Base-by-base conservation (phyloP, 2,888 invertebrate genomes). In the Amphipoea oculea region DNA sequence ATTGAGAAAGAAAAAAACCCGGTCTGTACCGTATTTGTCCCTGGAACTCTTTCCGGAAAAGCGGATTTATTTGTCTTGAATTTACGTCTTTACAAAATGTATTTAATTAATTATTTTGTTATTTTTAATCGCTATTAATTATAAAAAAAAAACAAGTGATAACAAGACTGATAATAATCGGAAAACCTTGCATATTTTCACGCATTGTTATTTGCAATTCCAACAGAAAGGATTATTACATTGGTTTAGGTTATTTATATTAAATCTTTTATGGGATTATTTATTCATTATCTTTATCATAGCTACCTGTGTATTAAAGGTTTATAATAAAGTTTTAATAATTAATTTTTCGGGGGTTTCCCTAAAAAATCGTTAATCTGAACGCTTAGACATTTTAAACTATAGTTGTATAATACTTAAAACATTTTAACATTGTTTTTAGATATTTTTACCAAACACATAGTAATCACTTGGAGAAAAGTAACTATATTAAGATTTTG, bases 161-260 rank as follows among this genome's bases (percentile, higher is more conserved):
- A 73, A 42, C 2, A 2, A 45, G 5, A 0, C 42, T 51, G 29
- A 2, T 83, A 63, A 68, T 76, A 63, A 68, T 76, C 17, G 14
- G 3, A 17, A 45, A 40, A 12, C 54, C 60, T 4, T 11, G 76
- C 29, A 29, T 0, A 62, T 68, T 82, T 76, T 62, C 45, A 40
- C 14, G 11, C 29, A 29, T 63, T 48, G 48, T 29, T 20, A 3
- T 29, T 76, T 68, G 40, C 29, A 68, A 60, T 54, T 82, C 17
- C 9, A 23, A 62, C 60, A 11, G 5, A 76, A 69, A 9, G 77
- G 77, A 83, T 80, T 83, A 80, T 76, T 11, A 63, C 57, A 63
- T 82, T 62, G 82, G 62, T 23, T 75, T 65, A 82, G 17, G 11
- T 29, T 36, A 42, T 9, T 40, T 20, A 14, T 3, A 40, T 2